A percentile compares a stretch with the other conserved stretches of the same genome.
These are phyloP conservation scores for Ctenodactylus gundi DNA, from an alignment of 2,113 vertebrate species.

Conservation along the genomic window DNA sequence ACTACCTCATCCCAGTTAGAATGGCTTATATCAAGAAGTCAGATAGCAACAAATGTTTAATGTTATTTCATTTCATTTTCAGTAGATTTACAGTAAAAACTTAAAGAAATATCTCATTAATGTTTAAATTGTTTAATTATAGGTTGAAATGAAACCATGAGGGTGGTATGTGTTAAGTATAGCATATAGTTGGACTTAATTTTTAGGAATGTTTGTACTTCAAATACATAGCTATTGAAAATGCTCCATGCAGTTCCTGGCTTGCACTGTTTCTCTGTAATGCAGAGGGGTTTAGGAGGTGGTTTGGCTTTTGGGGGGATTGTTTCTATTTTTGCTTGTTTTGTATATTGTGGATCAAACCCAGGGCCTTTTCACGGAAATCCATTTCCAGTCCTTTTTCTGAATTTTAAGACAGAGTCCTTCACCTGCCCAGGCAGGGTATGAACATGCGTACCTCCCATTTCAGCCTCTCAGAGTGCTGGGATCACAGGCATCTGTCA, in stretches of 20 bases:
- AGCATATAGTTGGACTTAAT: background rate
- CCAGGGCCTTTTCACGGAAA: background rate
- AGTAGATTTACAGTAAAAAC: background rate
- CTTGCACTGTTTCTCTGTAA: background rate
- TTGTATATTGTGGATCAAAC: background rate
- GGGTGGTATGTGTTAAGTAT: background rate
- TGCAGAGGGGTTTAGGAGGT: too few species aligned
- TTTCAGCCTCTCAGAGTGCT: background rate
- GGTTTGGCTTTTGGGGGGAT: too few species aligned
- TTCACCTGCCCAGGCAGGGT: background rate
- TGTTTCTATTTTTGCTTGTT: too few species aligned
- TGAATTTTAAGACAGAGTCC: background rate
- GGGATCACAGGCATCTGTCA: background rate
- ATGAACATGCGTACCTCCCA: background rate
- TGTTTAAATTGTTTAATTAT: background rate
- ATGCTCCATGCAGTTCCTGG: background rate
- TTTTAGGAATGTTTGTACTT: background rate
- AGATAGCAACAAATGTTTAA: too few species aligned
- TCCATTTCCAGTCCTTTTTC: background rate
- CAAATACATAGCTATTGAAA: background rate
- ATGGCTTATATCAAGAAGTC: background rate
- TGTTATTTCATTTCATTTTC: background rate
- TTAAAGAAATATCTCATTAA: background rate
- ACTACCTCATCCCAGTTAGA: too few species aligned
- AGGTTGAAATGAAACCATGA: background rate